Percentiles rank a stretch among this genome's conserved stretches.
Conservation (phyloP, 2,113 vertebrate species). For the Elanoides forficatus region DNA sequence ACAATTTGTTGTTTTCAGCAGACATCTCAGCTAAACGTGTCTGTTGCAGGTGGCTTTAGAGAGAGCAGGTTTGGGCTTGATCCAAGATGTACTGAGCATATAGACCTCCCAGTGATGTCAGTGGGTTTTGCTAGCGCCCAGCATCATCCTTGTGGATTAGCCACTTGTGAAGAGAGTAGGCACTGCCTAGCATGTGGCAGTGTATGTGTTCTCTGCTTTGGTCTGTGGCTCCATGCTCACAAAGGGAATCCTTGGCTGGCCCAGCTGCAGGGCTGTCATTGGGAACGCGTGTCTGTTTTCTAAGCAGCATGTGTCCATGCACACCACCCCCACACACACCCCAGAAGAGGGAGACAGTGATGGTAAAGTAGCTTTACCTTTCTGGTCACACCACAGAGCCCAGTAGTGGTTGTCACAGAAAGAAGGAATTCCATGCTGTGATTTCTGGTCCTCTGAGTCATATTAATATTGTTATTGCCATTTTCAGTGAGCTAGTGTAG, state of each 20-base stretch:
- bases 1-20: not conserved
- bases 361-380: not conserved
- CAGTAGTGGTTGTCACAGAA: not conserved
- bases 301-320: not conserved
- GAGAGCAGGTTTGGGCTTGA: not conserved
- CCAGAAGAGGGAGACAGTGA: not conserved
- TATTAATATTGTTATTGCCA: not conserved
- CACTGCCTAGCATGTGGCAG: not conserved
- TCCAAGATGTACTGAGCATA: not conserved
- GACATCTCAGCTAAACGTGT: not conserved
- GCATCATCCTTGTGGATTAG: not conserved
- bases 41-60: not conserved
- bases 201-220: not conserved
- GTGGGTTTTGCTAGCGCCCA: not conserved
- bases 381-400: not conserved
- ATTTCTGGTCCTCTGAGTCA: slow-evolving; percentile 35
- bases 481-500: not conserved
- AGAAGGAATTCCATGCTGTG: not conserved
- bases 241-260: not conserved
- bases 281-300: not conserved
- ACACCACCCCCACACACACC: not conserved
- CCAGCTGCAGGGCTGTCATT: not conserved
- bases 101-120: not conserved
- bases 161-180: not conserved
- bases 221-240: not conserved